Base-by-base conservation (phyloP, 2,888 invertebrate species). In the Eristalinus sepulchralis region DNA sequence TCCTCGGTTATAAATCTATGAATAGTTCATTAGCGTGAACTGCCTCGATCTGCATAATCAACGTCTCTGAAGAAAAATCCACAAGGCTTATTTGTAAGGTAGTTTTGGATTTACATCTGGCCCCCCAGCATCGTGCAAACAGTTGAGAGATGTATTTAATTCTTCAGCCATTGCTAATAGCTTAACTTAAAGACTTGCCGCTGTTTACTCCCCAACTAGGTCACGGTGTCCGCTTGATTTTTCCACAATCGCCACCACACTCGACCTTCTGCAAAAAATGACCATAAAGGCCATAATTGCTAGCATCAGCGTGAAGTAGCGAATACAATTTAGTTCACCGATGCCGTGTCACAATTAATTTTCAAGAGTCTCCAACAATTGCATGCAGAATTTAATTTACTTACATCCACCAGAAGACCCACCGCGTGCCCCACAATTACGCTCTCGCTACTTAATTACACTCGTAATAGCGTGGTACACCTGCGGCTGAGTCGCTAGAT, bases 401-500 rank as follows among this genome's bases (percentile, higher is more conserved):
- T 47, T n/a, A 47, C 47, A 47, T 47, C 47, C n/a, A 47, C 17
- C 47, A 47, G 17, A 47, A 47, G 47, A 17, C 17, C 47, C 47
- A 17, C 17, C 47, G 47, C 47, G 8, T 17, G 47, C 8, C 8
- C 17, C 47, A 8, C 47, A n/a, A n/a, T 47, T n/a, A 47, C n/a
- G 47, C 6, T n/a, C 47, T n/a, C 6, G 6, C 47, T 6, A 6
- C 22, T 33, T 67, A 59, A 63, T 57, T 64, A 17, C 22, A 27
- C 24, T 13, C 11, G 27, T 31, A n/a, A 31, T 27, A 20, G 9
- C 4, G 3, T 22, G 33, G 1, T 33, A 13, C 75, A 75, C 59
- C 67, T 76, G 47, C 20, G 33, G 47, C 31, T 67, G n/a, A 33
- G 57, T 75, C 20, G 22, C 20, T 39, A 22, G 34, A 20, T 22